Evolutionary conservation across 2,113 vertebrate species (phyloP), one percentile per base, ranked within the genome.

Genomic region (Menidia beryllina): DNA sequence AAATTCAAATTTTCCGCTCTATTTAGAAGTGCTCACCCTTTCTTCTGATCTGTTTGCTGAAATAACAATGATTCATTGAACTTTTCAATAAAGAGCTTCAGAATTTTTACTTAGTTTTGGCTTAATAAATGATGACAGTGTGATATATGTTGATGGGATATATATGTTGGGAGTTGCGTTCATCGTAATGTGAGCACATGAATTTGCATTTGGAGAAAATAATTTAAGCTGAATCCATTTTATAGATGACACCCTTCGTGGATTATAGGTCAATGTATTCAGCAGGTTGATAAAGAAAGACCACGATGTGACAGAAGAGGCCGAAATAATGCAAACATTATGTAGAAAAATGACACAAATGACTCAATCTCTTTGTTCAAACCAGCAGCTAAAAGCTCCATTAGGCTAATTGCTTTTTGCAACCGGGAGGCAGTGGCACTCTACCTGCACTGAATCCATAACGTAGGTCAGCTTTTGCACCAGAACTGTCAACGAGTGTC

Each of bases 391-490:
- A 48, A 82, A 60, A 82, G 79, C 74, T 63, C 81, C 75, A 84
- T 84, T 84, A 79, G 43, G 19, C 25, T 86, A 71, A 86, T 74
- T 79, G 64, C 60, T 59, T 57, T n/a, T 48, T 53, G 66, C 48
- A 36, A 20, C 55, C 34, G 52, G 66, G 71, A 67, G 51, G 27
- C 36, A 67, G 74, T 23, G 59, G 70, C 47, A 71, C 72, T 81
- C 52, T 67, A 56, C 55, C 50, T 25, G 15, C 39, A 47, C 34
- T 55, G 8, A 67, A 23, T 26, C 64, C 52, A 67, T 56, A 66
- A 52, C 77, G 55, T 21, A 65, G 47, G 57, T 71, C 24, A 27
- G 74, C 26, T 69, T 61, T 53, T 56, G 45, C 38, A 25, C 53
- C 17, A 15, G 11, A 9, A 6, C 13, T 55, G 26, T 48, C 50